phyloP scores from a whole-genome alignment of 2,888 invertebrate species.

The Leptopilina myrica region DNA sequence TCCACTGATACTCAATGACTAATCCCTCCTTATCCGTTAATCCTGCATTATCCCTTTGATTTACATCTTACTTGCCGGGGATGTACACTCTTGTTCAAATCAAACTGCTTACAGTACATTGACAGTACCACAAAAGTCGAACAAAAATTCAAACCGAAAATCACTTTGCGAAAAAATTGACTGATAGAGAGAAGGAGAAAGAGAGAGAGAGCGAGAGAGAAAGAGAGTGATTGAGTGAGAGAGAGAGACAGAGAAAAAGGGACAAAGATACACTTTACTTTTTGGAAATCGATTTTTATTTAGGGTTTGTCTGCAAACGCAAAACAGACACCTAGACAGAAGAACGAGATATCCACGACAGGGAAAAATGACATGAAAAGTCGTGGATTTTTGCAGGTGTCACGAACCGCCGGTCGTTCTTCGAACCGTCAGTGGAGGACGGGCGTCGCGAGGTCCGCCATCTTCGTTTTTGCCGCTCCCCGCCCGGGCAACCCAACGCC shows the following conservation, averaged over 20 bases:
- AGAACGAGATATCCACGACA: conserved; percentile 8
- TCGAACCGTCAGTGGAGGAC: conserved; percentile 59
- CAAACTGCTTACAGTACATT: not conserved
- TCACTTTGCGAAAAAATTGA: conserved; percentile 11
- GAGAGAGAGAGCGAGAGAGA: not conserved
- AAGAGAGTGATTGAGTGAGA: not conserved
- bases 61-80: conserved; percentile 13
- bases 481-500: conserved; percentile 67
- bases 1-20: conserved; percentile 20
- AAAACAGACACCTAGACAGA: conserved; percentile 25
- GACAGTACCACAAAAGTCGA: not conserved
- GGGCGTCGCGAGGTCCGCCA: conserved; percentile 68
- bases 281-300: not conserved
- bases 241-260: conserved; percentile 5
- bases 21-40: conserved; percentile 19
- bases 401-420: conserved; percentile 51
- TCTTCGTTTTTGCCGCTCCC: conserved; percentile 71
- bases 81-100: conserved; percentile 10
- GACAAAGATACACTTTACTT: conserved; percentile 25
- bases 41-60: not conserved
- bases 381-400: conserved; percentile 42
- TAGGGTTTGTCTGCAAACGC: not conserved
- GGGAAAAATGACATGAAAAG: conserved; percentile 36
- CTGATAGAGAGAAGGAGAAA: not conserved
- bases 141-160: conserved; percentile 6